A percentile compares a stretch with the other conserved stretches of the same genome.
phyloP scores from a whole-genome alignment of 2,113 vertebrate genomes.

The Acanthochromis polyacanthus region DNA sequence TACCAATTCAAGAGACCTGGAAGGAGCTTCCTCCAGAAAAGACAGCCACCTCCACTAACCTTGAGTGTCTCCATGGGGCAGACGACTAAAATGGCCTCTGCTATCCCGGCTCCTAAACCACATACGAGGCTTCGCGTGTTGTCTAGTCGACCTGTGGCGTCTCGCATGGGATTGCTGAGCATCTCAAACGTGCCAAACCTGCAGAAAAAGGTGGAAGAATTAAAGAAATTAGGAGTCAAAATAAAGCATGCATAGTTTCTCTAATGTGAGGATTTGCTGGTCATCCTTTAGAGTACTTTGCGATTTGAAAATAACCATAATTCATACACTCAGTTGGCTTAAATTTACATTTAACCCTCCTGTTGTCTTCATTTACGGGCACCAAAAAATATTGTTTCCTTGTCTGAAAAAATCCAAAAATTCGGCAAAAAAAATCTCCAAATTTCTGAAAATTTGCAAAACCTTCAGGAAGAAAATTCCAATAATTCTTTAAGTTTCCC shows the following conservation, averaged over 20 bases:
- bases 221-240: neutral
- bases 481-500: too few relatives aligned
- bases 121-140: conserved; percentile 85
- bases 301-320: neutral
- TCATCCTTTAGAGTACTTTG: neutral
- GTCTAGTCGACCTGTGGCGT: conserved; percentile 83
- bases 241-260: neutral
- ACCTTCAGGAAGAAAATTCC: too few relatives aligned
- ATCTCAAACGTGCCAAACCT: conserved; percentile 88
- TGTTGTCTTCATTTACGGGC: too few relatives aligned
- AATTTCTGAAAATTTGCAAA: too few relatives aligned
- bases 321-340: too few relatives aligned
- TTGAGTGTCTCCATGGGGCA: conserved; percentile 89
- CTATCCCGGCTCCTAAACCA: conserved; percentile 83
- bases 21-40: too few relatives aligned
- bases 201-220: neutral
- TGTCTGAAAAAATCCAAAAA: too few relatives aligned
- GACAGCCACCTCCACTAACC: conserved; percentile 60
- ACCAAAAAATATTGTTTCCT: too few relatives aligned
- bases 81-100: conserved; percentile 85
- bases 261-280: too few relatives aligned
- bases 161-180: conserved; percentile 85
- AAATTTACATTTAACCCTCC: too few relatives aligned
- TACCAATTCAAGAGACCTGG: neutral
- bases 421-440: too few relatives aligned